Evolutionary conservation across 2,113 vertebrate species (phyloP), one percentile per base, ranked within the genome.

Genomic region (Percina caprodes): DNA sequence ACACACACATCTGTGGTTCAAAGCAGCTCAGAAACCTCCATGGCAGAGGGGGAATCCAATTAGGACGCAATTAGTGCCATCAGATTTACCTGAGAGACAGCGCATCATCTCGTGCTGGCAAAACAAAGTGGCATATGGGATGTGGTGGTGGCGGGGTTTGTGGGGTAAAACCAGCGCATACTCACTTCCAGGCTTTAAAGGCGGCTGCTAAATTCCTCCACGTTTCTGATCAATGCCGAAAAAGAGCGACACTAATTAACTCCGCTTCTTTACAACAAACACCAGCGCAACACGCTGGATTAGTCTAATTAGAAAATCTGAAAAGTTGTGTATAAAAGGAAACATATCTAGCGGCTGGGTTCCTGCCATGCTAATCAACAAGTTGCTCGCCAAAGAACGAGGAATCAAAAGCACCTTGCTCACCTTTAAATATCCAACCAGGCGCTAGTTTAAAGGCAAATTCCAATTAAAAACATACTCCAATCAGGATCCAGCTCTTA

Each of bases 71-170:
- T 91, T 86, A 90, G 80, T 11, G 5, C 5, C 60, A 46, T 86
- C 78, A 77, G 79, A 80, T 79, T 71, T 88, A 91, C 92, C 92
- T 91, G 83, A 54, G 85, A 88, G 86, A 77, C 4, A 6, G 35
- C 11, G 35, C n/a, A 72, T 69, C 2, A 5, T 4, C 51, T 51
- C 7, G 1, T 21, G 54, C 69, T 58, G 56, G 52, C 59, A 60
- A 89, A 85, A 87, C 87, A 91, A 86, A 88, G 89, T 75, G 9
- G 8, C 86, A 69, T 46, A 71, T 11, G 45, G 52, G 75, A 71
- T 45, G 7, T 46, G 71, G 55, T 3, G 3, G 67, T 9, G 6
- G 33, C 14, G 21, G 21, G 59, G 42, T 18, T 39, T 66, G 48
- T 49, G 30, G 26, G n/a, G 24, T 7, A 68, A 4, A 33, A 30